Percentiles rank a stretch among this genome's conserved stretches.
These are phyloP conservation scores for Apostichopus parvimensis DNA, from an alignment of 35 echinoderm and acorn worm species.

Conservation along the genomic window DNA sequence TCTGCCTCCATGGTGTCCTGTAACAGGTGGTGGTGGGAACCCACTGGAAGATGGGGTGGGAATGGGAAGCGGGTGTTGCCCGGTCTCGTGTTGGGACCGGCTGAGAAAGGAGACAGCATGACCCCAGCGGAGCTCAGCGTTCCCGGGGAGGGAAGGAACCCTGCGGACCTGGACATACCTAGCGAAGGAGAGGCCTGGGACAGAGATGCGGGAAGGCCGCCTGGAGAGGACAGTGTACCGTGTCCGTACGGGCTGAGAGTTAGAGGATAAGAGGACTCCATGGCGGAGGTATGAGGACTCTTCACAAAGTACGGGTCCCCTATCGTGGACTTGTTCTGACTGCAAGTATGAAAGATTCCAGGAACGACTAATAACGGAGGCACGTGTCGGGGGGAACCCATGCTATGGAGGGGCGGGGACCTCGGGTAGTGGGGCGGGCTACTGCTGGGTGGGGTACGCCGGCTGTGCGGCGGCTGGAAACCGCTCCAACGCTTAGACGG, in stretches of 20 bases:
- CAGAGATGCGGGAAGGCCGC: slow-evolving; percentile 41
- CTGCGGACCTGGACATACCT: slow-evolving; percentile 65
- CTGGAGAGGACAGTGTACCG: slow-evolving; percentile 56
- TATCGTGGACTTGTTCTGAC: slow-evolving; percentile 19
- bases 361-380: slow-evolving; percentile 87
- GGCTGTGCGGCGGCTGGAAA: slow-evolving; percentile 43
- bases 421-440: slow-evolving; percentile 38
- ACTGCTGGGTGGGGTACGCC: slow-evolving; percentile 23
- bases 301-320: slow-evolving; percentile 73
- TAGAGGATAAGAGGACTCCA: slow-evolving; percentile 70
- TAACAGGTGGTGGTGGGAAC: slow-evolving; percentile 19
- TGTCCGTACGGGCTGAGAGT: slow-evolving; percentile 73
- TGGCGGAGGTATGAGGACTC: slow-evolving; percentile 59
- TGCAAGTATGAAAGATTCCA: slow-evolving; percentile 68
- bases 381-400: slow-evolving; percentile 55
- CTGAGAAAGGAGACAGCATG: slow-evolving; percentile 88
- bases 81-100: slow-evolving; percentile 46
- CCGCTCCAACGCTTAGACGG: slow-evolving; percentile 95
- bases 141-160: slow-evolving; percentile 81
- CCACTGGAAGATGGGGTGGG: slow-evolving; percentile 81
- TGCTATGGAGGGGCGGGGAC: slow-evolving; percentile 34
- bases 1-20: slow-evolving; percentile 39
- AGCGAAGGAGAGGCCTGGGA: slow-evolving; percentile 40
- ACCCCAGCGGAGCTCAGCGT: slow-evolving; percentile 57
- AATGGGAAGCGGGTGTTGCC: slow-evolving; percentile 79